phyloP scores from a whole-genome alignment of 2,888 invertebrate genomes.

The Diplazon laetatorius region DNA sequence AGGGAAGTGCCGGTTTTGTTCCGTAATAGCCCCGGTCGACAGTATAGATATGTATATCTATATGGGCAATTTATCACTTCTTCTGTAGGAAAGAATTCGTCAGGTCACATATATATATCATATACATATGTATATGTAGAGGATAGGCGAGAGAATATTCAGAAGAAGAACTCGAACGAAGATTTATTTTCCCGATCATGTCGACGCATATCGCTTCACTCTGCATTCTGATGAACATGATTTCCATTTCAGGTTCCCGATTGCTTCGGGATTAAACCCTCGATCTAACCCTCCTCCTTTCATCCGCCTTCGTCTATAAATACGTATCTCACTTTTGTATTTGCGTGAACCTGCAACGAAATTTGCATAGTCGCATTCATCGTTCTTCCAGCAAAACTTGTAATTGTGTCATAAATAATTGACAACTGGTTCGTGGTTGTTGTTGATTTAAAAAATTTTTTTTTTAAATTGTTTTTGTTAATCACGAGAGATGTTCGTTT shows the following conservation, averaged over 20 bases:
- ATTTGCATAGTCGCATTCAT: slow-evolving; percentile 57
- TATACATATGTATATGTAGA: too few relatives aligned
- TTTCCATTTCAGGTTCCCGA: slow-evolving; percentile 64
- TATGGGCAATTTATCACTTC: too few relatives aligned
- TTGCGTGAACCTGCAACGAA: slow-evolving; percentile 21
- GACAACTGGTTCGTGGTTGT: slow-evolving; percentile 22
- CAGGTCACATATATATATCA: not conserved
- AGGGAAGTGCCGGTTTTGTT: too few relatives aligned
- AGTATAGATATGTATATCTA: too few relatives aligned
- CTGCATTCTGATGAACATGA: slow-evolving; percentile 51
- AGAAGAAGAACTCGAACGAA: not conserved
- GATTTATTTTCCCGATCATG: slow-evolving; percentile 10
- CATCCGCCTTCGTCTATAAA: slow-evolving; percentile 7
- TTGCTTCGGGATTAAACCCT: slow-evolving; percentile 57
- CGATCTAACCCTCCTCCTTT: slow-evolving; percentile 30
- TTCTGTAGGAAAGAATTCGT: slow-evolving; percentile 37
- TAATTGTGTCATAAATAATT: slow-evolving; percentile 60
- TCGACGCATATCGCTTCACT: slow-evolving; percentile 39
- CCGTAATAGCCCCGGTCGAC: too few relatives aligned
- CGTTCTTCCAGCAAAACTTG: slow-evolving; percentile 36
- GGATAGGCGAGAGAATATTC: slow-evolving; percentile 6
- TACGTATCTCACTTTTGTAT: slow-evolving; percentile 36
- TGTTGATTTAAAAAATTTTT: slow-evolving; percentile 2
- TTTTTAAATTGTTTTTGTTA: too few relatives aligned
- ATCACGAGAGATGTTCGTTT: slow-evolving; percentile 3